Evolutionary conservation across 30 jellyfish, hydroid and myxozoan species (phyloP), one percentile per base, ranked within the genome.

Genomic region (Cassiopea andromeda): DNA sequence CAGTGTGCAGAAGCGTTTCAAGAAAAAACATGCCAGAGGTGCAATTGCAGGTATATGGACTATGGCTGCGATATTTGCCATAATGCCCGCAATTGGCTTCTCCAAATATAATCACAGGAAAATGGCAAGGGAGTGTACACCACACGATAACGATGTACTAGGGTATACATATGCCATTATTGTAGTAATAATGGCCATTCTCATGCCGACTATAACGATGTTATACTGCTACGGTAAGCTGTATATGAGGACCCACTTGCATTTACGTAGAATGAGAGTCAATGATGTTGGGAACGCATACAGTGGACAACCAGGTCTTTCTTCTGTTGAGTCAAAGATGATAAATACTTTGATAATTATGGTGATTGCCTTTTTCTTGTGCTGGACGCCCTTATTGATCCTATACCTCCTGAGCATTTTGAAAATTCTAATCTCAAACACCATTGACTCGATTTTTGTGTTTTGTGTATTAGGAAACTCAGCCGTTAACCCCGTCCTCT

Each of bases 71-170:
- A 50, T 83, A 1, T 66, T 93, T 45, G 97, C 94, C 17, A n/a
- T 77, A 7, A 97, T 90, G 72, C 98, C 98, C 5, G 73, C 74
- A n/a, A n/a, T 83, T 17, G 98, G 98, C 15, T 93, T 97, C 97
- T 84, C 94, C 78, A 69, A 61, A 57, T 93, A 88, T 67, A 16
- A 82, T 6, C 77, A 69, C 64, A 78, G 91, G 45, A 80, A 1
- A 57, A 72, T 91, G 2, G 88, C 94, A 64, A 85, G 83, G 12
- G 97, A 93, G 64, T 93, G 98, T 73, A 91, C 92, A 70, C 92
- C 97, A 1, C 77, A 73, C 83, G 59, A 66, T 1, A 49, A 49
- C 44, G 27, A 50, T 44, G 64, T 15, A 10, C 43, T 82, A 8
- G 97, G 92, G 17, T 17, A 16, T 3, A 16, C 69, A 48, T 83